phyloP scores from a whole-genome alignment of 1,140 invertebrate genomes.

The Himalopsyche phryganea region DNA sequence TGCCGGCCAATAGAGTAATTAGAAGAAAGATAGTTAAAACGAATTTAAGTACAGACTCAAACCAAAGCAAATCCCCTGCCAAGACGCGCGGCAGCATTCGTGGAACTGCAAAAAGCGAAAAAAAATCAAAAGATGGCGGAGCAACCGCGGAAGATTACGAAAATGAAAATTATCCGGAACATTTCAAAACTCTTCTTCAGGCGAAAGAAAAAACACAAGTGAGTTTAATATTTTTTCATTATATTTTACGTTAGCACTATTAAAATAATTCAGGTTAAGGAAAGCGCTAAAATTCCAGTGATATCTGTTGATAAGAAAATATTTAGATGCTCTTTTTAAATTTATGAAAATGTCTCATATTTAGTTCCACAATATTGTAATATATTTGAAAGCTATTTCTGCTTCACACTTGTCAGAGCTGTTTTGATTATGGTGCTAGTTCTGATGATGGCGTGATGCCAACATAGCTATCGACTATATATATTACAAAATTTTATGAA shows the following conservation, averaged over 20 bases:
- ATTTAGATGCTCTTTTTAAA: too few species aligned
- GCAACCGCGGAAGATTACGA: conserved; percentile 20
- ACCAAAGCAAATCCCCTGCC: conserved; percentile 2
- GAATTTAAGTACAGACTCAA: conserved; percentile 6
- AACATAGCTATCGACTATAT: too few species aligned
- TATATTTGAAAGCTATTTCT: too few species aligned
- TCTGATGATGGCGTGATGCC: too few species aligned
- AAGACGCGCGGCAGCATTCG: conserved; percentile 21
- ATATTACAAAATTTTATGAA: too few species aligned
- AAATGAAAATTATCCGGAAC: conserved; percentile 32
- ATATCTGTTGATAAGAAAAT: too few species aligned
- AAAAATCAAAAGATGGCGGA: conserved; percentile 3
- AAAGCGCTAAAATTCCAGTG: too few species aligned
- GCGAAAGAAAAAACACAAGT: conserved; percentile 26
- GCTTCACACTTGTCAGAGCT: too few species aligned
- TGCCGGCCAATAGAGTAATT: conserved; percentile 7
- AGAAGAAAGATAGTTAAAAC: conserved; percentile 17
- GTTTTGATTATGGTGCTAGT: too few species aligned
- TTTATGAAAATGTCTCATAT: too few species aligned
- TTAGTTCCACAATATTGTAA: too few species aligned
- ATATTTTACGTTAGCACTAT: background rate
- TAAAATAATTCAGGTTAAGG: too few species aligned
- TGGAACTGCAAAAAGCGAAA: conserved; percentile 1
- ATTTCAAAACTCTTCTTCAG: conserved; percentile 27
- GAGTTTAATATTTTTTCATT: conserved; percentile 10